Percentiles rank a stretch among this genome's conserved stretches.
These are phyloP conservation scores for Marisa cornuarietis DNA, from an alignment of 1,140 invertebrate genomes.

Conservation along the genomic window DNA sequence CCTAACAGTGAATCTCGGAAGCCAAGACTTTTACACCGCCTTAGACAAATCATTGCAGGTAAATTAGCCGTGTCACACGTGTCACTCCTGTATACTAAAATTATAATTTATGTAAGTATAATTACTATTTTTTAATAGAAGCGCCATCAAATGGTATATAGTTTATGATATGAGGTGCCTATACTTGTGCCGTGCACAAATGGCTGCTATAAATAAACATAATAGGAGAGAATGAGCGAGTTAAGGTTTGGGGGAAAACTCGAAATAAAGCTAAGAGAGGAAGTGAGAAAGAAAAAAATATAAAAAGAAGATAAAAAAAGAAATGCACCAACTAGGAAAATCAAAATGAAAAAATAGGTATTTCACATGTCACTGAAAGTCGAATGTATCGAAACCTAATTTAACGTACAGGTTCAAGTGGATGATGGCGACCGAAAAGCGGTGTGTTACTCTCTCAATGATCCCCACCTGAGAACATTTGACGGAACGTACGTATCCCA, in stretches of 20 bases:
- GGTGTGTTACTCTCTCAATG: slow-evolving; percentile 54
- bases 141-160: too few relatives aligned
- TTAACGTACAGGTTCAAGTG: slow-evolving; percentile 36
- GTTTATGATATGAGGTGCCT: too few relatives aligned
- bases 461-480: slow-evolving; percentile 55
- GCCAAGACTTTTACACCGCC: background rate
- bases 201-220: background rate
- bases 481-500: slow-evolving; percentile 45
- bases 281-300: background rate
- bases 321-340: background rate
- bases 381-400: too few relatives aligned
- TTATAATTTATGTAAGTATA: too few relatives aligned
- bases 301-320: background rate
- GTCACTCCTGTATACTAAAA: too few relatives aligned
- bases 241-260: too few relatives aligned
- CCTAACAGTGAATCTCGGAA: slow-evolving; percentile 28
- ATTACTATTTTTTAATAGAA: too few relatives aligned
- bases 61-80: background rate
- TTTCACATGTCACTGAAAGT: too few relatives aligned
- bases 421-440: slow-evolving; percentile 47
- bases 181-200: background rate
- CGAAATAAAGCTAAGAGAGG: background rate
- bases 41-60: slow-evolving; percentile 28
- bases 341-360: too few relatives aligned
- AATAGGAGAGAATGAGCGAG: background rate